These are phyloP conservation scores for Ctenopoma multispine DNA, from an alignment of 2,797 vertebrate species.

Conservation along the genomic window DNA sequence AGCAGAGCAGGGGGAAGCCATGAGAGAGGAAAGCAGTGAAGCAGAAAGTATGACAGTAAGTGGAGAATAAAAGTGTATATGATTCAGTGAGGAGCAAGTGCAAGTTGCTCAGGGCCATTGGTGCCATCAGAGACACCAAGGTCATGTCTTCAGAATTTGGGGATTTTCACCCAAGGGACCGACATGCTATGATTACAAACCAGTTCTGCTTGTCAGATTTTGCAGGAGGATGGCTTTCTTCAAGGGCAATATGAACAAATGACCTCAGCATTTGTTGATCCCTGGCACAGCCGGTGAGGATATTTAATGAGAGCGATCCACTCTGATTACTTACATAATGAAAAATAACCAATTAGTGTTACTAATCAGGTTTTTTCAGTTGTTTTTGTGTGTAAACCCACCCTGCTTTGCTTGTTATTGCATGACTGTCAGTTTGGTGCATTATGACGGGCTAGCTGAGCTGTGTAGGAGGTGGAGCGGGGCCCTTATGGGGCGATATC, in stretches of 20 bases:
- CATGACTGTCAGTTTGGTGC: no score
- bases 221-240: neutral
- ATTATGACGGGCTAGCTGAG: no score
- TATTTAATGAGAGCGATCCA: no score
- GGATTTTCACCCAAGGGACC: neutral
- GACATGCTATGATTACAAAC: neutral
- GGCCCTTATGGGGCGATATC: no score
- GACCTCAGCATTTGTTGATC: conserved; percentile 7
- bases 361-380: no score
- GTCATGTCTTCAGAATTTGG: neutral
- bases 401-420: no score
- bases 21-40: conserved; percentile 20
- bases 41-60: conserved; percentile 28
- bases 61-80: conserved; percentile 11
- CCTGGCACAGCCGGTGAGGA: neutral
- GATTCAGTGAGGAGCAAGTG: conserved; percentile 20
- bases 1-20: conserved; percentile 1
- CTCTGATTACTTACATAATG: no score
- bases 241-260: neutral
- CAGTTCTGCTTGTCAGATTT: neutral
- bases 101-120: neutral
- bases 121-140: neutral
- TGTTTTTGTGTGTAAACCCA: no score
- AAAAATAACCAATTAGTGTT: no score
- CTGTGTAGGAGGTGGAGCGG: no score